Evolutionary conservation across 2,797 vertebrate genomes (phyloP), one percentile per base, ranked within the genome.

Genomic region (Anabas testudineus): DNA sequence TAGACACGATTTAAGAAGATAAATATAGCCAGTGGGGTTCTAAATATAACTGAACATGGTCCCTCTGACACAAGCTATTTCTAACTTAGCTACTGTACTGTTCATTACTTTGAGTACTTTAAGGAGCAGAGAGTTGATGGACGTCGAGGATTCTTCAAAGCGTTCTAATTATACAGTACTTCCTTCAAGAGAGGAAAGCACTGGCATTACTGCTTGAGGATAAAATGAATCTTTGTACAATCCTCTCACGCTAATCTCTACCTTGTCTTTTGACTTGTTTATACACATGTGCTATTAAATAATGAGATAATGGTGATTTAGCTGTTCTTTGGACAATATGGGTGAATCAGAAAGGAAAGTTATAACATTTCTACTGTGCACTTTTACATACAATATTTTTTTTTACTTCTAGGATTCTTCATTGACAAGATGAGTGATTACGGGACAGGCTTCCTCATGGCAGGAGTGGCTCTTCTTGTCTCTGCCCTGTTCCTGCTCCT

Each of bases 381-480:
- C 43, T 55, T 26, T 68, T 41, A 24, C 3, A 2, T 59, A 39
- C 14, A 39, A 0, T 16, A 5, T 43, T 42, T 7, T 2, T 14
- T 26, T 67, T 62, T 61, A 14, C 22, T 64, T 78, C 71, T 41
- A 93, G 92, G 90, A 30, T 74, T 86, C 73, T 90, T 93, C 67
- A 91, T 91, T 30, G 91, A 93, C 83, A 84, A 85, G 73, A 91
- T 87, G 91, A 79, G 52, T n/a, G 82, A 88, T 61, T 91, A 92
- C 1, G 79, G 87, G 15, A 75, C 63, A 0, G 84, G 85, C 10
- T 92, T 93, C 70, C 56, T 91, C 42, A 87, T 86, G 90, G 83
- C 90, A 1, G 92, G 86, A 4, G 84, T 84, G 61, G 71, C 90
- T 61, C 77, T 92, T 70, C 75, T 91, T 2, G 15, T 89, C 28